Evolutionary conservation across 1,140 invertebrate genomes (phyloP), one percentile per base, ranked within the genome.

Genomic region (Vanessa atalanta): DNA sequence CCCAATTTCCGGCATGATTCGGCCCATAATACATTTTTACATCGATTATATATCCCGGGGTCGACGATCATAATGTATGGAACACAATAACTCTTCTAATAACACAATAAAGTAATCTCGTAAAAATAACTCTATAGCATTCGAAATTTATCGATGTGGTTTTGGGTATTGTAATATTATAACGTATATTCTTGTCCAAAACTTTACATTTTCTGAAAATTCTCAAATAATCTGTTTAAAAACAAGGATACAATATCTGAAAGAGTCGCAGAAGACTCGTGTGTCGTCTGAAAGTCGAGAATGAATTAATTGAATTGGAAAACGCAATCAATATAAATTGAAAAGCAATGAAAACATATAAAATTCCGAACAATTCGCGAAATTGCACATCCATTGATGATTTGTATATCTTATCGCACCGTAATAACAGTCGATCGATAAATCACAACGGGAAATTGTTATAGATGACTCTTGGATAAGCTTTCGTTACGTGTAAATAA

Each of bases 371-470:
- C 57, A 61, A 31, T 37, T 66, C 14, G 7, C 47, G 14, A 66
- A 26, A 66, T 26, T 8, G 50, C 47, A 63, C 20, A 51, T 65
- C 70, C 70, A 47, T 47, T 37, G 37, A 53, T 72, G 61, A 71
- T 65, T 71, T 71, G 70, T 72, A 65, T 72, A 72, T 65, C 70
- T 65, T 72, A 65, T 65, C 37, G 50, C 63, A 8, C 0, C 15
- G 63, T 65, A 72, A 72, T 72, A 72, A 72, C 63, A 72, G 63
- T 37, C 16, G 43, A 64, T 47, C 70, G 37, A 43, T 72, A 72
- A 72, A 72, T 72, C 70, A 65, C 51, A 31, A 37, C 53, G 15
- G 15, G 70, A 65, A 72, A 72, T 72, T 65, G 63, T 72, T 72
- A 65, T 72, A 20, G 50, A 65, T 65, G 50, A 57, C 53, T 65